Conservation (phyloP, 2,888 invertebrate species). For the Campoplex nolae region DNA sequence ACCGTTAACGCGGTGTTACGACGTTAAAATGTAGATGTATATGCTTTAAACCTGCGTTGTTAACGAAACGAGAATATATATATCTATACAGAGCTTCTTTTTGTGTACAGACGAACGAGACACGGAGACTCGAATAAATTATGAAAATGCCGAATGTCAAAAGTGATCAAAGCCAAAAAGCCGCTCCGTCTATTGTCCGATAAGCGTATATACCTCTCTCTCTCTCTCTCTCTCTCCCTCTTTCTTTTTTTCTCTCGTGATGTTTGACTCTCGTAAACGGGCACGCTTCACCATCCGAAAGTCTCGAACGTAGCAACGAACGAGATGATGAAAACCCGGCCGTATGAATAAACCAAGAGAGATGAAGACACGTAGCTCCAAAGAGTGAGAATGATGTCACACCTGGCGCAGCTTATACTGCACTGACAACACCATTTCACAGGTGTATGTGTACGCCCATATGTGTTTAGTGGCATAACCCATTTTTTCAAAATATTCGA, state of each 20-base stretch:
- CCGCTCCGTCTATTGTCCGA: constrained; percentile 78
- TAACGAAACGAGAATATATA: constrained; percentile 50
- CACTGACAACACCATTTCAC: constrained; percentile 20
- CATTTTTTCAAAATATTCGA: not conserved
- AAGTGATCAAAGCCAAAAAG: constrained; percentile 79
- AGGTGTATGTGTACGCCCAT: constrained; percentile 7
- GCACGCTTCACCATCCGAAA: constrained; percentile 29
- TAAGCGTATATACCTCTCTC: constrained; percentile 35
- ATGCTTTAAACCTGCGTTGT: constrained; percentile 36
- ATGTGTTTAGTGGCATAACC: constrained; percentile 7
- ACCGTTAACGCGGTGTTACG: constrained; percentile 62
- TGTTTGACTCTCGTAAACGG: constrained; percentile 38
- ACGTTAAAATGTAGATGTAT: constrained; percentile 39
- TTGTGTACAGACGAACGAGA: constrained; percentile 33
- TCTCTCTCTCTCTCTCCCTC: not conserved
- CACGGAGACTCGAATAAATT: constrained; percentile 78
- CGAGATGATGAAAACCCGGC: constrained; percentile 71
- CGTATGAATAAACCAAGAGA: constrained; percentile 65
- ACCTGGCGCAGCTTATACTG: constrained; percentile 56
- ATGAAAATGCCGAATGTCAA: constrained; percentile 81
- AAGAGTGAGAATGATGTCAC: constrained; percentile 76
- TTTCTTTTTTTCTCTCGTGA: not conserved
- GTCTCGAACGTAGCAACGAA: constrained; percentile 40
- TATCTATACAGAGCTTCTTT: constrained; percentile 20
- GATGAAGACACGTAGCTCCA: constrained; percentile 59